Conservation (phyloP, 2,888 invertebrate genomes). For the Sinohyriopsis cumingii region DNA sequence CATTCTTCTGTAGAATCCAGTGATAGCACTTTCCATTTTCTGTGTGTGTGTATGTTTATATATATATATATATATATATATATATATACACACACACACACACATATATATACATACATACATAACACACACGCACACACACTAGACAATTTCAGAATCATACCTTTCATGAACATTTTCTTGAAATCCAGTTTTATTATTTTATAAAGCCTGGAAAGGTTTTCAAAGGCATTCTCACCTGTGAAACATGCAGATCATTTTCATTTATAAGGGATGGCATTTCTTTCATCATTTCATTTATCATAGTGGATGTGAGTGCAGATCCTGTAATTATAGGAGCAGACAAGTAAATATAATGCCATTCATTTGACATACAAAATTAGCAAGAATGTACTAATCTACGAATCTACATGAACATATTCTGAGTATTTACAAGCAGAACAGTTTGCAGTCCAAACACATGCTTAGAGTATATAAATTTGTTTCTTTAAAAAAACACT, state of each 20-base stretch:
- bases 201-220: too few relatives aligned
- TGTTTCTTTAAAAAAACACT: not conserved
- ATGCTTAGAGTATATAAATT: not conserved
- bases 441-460: not conserved
- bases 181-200: too few relatives aligned
- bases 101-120: too few relatives aligned
- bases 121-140: too few relatives aligned
- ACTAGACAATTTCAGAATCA: too few relatives aligned
- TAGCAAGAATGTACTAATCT: not conserved
- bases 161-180: too few relatives aligned
- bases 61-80: too few relatives aligned
- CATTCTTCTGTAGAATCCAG: too few relatives aligned
- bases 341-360: not conserved
- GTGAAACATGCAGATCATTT: slow-evolving; percentile 96
- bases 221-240: slow-evolving; percentile 72
- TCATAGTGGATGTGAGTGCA: slow-evolving; percentile 80
- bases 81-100: too few relatives aligned
- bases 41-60: too few relatives aligned
- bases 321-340: slow-evolving; percentile 48
- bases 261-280: slow-evolving; percentile 93
- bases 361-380: not conserved
- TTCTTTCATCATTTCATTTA: slow-evolving; percentile 88
- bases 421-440: not conserved
- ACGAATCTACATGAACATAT: not conserved
- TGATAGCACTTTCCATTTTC: too few relatives aligned